These are phyloP conservation scores for Andrena bicolor DNA, from an alignment of 2,888 invertebrate genomes.

Conservation along the genomic window DNA sequence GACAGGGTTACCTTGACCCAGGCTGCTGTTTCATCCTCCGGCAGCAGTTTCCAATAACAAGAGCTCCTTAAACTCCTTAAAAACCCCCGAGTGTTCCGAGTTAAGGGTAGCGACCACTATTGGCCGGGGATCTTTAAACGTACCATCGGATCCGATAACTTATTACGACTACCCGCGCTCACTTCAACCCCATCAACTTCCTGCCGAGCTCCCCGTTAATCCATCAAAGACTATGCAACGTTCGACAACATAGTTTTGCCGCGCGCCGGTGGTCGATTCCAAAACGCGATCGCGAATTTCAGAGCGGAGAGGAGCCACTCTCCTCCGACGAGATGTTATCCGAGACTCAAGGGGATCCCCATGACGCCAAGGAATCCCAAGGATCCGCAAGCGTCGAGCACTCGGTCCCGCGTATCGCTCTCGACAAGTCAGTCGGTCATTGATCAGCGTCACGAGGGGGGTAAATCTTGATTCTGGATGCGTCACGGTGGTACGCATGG, in stretches of 20 bases:
- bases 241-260: not conserved
- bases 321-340: conserved; percentile 24
- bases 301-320: not conserved
- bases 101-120: too few species aligned
- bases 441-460: conserved; percentile 56
- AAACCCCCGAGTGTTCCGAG: too few species aligned
- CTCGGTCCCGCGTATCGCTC: conserved; percentile 39
- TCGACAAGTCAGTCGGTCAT: conserved; percentile 30
- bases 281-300: conserved; percentile 25
- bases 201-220: not conserved
- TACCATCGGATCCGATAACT: too few species aligned
- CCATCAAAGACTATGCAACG: conserved; percentile 1
- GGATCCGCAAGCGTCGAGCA: conserved; percentile 49
- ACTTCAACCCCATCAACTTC: too few species aligned
- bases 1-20: too few species aligned
- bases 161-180: too few species aligned
- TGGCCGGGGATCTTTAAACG: too few species aligned
- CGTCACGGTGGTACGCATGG: conserved; percentile 58
- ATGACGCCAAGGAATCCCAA: conserved; percentile 53
- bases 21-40: too few species aligned
- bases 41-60: too few species aligned
- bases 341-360: conserved; percentile 41
- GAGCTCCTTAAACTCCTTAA: too few species aligned
- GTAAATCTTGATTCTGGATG: conserved; percentile 64
- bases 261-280: not conserved